phyloP scores from a whole-genome alignment of 2,113 vertebrate genomes.

The Chrysemys picta region DNA sequence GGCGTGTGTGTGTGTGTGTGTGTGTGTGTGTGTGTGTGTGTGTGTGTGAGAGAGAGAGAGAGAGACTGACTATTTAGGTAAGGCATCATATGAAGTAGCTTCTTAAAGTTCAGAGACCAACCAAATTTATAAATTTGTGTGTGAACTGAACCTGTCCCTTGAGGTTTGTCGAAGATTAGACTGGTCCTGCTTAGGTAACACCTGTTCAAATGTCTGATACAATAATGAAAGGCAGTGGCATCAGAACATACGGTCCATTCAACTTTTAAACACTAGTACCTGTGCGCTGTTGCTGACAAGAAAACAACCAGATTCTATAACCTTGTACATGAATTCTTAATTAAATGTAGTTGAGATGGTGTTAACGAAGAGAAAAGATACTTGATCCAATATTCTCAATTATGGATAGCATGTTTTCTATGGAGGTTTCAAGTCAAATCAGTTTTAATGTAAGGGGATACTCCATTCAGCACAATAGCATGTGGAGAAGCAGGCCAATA shows the following conservation, averaged over 20 bases:
- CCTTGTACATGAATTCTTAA: constrained; percentile 61
- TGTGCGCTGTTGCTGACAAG: constrained; percentile 18
- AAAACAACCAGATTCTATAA: constrained; percentile 59
- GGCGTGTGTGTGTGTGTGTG: not conserved
- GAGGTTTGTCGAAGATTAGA: not conserved
- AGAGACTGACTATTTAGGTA: not conserved
- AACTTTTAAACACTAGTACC: constrained; percentile 6
- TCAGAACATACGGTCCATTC: constrained; percentile 43
- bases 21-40: not conserved
- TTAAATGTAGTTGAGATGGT: constrained; percentile 47
- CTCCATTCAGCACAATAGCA: not conserved
- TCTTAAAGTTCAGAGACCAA: constrained; percentile 32
- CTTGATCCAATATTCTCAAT: constrained; percentile 53
- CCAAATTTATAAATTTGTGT: not conserved
- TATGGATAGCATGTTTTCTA: constrained; percentile 59
- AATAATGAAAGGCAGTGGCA: constrained; percentile 30
- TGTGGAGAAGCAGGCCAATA: not conserved
- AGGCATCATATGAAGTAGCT: constrained; percentile 14
- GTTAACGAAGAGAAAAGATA: constrained; percentile 57
- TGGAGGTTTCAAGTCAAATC: constrained; percentile 25
- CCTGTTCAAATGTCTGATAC: not conserved
- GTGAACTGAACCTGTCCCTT: not conserved
- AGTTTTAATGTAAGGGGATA: not conserved
- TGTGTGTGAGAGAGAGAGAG: no score
- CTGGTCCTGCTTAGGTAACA: constrained; percentile 9